Evolutionary conservation across 2,888 invertebrate genomes (phyloP).

Genomic region (Pedicia rivosa): DNA sequence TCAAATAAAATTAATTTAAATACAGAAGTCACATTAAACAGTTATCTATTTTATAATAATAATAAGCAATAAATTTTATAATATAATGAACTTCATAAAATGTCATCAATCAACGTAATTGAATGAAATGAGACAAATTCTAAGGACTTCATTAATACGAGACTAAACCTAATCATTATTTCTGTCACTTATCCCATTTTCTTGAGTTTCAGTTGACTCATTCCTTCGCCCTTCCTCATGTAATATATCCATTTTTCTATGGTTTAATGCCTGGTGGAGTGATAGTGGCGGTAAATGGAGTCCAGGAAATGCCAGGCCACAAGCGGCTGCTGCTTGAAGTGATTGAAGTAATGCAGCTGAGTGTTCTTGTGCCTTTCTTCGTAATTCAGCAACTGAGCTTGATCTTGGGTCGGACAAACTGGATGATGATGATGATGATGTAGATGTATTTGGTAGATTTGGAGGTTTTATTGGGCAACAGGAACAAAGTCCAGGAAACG

Average conservation of each 20-base stretch:
- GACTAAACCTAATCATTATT: no score
- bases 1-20: no score
- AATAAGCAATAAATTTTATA: no score
- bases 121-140: no score
- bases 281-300: conserved; percentile 33
- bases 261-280: conserved; percentile 25
- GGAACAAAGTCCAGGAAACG: conserved; percentile 63
- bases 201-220: no score
- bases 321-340: conserved; percentile 40
- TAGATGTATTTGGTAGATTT: conserved; percentile 16
- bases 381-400: conserved; percentile 78
- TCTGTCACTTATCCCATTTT: no score
- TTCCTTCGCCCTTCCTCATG: no score
- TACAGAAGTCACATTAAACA: no score
- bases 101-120: no score
- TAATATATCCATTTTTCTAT: conserved; percentile 7
- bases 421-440: conserved; percentile 22
- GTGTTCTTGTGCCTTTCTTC: conserved; percentile 89
- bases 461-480: conserved; percentile 58
- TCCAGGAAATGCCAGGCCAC: conserved; percentile 31
- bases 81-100: no score
- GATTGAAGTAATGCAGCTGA: conserved; percentile 73
- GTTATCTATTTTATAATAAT: no score
- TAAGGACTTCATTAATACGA: no score
- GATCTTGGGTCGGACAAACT: conserved; percentile 49